Evolutionary conservation across 2,888 invertebrate species (phyloP).

Genomic region (Latrodectus hesperus): DNA sequence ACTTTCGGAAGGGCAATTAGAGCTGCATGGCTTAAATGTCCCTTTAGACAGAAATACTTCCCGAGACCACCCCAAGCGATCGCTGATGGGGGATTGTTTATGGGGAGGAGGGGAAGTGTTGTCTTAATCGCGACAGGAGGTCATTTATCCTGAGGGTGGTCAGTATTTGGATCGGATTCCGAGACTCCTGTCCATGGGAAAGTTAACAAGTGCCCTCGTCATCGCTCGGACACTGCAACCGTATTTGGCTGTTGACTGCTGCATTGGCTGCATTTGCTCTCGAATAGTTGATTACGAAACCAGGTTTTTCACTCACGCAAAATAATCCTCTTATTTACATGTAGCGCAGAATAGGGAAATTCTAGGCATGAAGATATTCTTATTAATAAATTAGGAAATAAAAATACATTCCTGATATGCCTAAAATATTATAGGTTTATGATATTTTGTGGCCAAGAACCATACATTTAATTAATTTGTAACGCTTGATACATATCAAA

Average conservation of each 20-base stretch:
- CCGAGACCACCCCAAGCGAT: neutral
- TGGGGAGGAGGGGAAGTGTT: conserved; percentile 41
- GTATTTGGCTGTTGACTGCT: neutral
- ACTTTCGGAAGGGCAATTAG: too few relatives aligned
- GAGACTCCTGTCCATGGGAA: conserved; percentile 28
- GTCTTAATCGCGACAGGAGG: conserved; percentile 67
- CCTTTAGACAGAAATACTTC: too few relatives aligned
- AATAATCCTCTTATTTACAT: too few relatives aligned
- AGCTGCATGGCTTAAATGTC: too few relatives aligned
- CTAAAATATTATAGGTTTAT: too few relatives aligned
- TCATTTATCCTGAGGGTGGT: conserved; percentile 44
- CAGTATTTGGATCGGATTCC: conserved; percentile 18
- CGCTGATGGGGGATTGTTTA: conserved; percentile 35
- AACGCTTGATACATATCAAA: too few relatives aligned
- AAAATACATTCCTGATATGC: too few relatives aligned
- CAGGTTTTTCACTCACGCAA: neutral
- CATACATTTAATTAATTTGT: too few relatives aligned
- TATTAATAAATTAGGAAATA: too few relatives aligned
- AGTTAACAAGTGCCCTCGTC: conserved; percentile 40
- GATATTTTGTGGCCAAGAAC: too few relatives aligned
- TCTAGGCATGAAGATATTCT: too few relatives aligned
- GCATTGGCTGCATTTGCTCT: neutral
- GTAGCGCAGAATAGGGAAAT: too few relatives aligned
- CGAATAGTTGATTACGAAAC: neutral
- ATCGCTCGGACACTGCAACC: neutral